Percentiles rank a stretch among this genome's conserved stretches.
Conservation (phyloP, 2,888 invertebrate species). For the Erpobdella octoculata region DNA sequence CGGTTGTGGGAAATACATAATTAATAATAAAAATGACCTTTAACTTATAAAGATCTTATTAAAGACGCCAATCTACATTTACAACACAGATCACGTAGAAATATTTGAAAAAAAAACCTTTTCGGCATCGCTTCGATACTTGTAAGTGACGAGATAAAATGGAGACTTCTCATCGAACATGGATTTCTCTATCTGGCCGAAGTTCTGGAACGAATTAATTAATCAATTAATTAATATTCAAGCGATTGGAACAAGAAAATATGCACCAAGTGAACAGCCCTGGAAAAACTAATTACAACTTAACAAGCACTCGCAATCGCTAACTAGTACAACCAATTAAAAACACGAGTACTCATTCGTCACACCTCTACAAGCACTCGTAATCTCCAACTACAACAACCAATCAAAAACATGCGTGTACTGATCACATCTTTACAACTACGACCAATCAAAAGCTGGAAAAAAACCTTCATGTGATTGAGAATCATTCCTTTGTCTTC, state of each 20-base stretch:
- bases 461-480: slow-evolving; percentile 70
- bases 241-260: too few species aligned
- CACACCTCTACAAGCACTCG: not conserved
- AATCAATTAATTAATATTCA: too few species aligned
- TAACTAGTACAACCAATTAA: not conserved
- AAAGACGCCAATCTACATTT: too few species aligned
- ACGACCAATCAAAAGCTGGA: too few species aligned
- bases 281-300: too few species aligned
- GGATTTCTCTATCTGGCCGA: slow-evolving; percentile 77
- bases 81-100: too few species aligned
- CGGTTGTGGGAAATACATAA: not conserved
- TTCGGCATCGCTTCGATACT: slow-evolving; percentile 71
- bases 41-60: too few species aligned
- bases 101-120: slow-evolving; percentile 52
- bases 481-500: slow-evolving; percentile 74
- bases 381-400: not conserved
- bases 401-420: too few species aligned
- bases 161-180: slow-evolving; percentile 68
- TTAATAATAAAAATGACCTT: not conserved
- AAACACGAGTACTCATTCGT: too few species aligned
- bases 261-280: too few species aligned
- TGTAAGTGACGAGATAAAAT: slow-evolving; percentile 68
- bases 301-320: not conserved
- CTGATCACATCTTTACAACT: too few species aligned
- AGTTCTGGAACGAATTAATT: slow-evolving; percentile 64